Percentiles rank a stretch among this genome's conserved stretches.
Conservation (phyloP, 1,140 invertebrate genomes). For the Anastrepha ludens region DNA sequence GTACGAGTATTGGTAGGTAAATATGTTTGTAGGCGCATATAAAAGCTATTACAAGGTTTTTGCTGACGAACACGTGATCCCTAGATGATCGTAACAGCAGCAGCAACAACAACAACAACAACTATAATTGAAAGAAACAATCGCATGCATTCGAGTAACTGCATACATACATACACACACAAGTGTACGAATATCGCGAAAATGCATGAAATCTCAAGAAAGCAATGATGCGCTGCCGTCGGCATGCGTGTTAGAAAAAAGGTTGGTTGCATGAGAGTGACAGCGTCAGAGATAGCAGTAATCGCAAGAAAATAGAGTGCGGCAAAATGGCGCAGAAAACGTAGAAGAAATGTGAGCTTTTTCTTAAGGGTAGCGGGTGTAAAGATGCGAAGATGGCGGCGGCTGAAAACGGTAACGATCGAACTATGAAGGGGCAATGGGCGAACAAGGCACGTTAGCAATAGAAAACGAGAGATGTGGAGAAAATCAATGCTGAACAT, state of each 20-base stretch:
- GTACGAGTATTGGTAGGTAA: neutral
- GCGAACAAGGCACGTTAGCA: neutral
- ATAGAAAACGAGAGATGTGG: neutral
- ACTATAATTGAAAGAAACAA: neutral
- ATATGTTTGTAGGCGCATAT: neutral
- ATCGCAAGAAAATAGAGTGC: neutral
- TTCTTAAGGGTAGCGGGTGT: neutral
- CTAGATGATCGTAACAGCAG: slow-evolving; percentile 26
- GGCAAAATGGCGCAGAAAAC: neutral
- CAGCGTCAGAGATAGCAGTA: neutral
- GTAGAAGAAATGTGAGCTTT: neutral
- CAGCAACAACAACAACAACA: slow-evolving; percentile 1
- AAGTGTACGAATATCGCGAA: neutral
- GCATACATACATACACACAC: no score
- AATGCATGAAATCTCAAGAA: slow-evolving; percentile 46
- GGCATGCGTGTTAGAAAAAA: slow-evolving; percentile 35
- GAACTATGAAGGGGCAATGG: neutral
- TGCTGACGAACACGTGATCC: slow-evolving; percentile 40
- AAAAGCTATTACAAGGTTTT: slow-evolving; percentile 4
- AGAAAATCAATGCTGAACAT: neutral
- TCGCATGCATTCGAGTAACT: neutral
- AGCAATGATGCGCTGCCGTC: slow-evolving; percentile 32
- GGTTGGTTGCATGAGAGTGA: neutral
- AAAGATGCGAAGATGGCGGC: neutral
- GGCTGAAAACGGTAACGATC: neutral